These are phyloP conservation scores for Barypeithes pellucidus DNA, from an alignment of 2,888 invertebrate species.

Conservation along the genomic window DNA sequence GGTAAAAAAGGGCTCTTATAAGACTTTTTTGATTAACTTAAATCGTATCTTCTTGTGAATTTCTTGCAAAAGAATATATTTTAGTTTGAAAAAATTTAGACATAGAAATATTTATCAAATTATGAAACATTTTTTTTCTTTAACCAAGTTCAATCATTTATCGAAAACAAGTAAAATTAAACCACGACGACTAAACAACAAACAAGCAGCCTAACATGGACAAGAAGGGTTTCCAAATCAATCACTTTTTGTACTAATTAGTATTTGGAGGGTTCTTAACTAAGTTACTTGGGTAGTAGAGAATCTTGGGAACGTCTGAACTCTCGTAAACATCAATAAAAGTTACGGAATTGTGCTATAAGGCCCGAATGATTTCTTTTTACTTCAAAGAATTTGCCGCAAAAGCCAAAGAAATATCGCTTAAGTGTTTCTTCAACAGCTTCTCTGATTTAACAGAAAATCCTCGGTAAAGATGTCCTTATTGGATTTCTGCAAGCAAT, in stretches of 20 bases:
- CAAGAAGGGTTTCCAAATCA: conserved; percentile 36
- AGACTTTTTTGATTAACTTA: no score
- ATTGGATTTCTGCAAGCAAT: conserved; percentile 39
- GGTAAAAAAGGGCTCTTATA: no score
- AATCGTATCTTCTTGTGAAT: no score
- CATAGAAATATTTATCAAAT: no score
- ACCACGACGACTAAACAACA: conserved; percentile 13
- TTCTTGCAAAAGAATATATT: no score
- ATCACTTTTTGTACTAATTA: conserved; percentile 43
- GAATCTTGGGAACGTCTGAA: conserved; percentile 12
- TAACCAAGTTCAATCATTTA: conserved; percentile 9
- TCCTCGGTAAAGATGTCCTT: conserved; percentile 34
- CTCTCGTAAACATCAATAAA: conserved; percentile 38
- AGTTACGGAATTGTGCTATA: conserved; percentile 40
- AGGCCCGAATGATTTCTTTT: conserved; percentile 30
- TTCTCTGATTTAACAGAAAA: conserved; percentile 40
- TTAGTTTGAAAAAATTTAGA: no score
- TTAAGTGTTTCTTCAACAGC: conserved; percentile 43
- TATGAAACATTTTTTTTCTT: neutral
- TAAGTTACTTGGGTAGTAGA: conserved; percentile 31
- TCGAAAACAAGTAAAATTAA: conserved; percentile 25
- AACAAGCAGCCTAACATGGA: conserved; percentile 23
- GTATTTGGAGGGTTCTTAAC: conserved; percentile 35
- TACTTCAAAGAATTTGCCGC: conserved; percentile 30
- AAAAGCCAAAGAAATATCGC: conserved; percentile 38